Percentiles rank a stretch among this genome's conserved stretches.
Conservation (phyloP, 2,797 vertebrate genomes). For the Liparis tanakae region DNA sequence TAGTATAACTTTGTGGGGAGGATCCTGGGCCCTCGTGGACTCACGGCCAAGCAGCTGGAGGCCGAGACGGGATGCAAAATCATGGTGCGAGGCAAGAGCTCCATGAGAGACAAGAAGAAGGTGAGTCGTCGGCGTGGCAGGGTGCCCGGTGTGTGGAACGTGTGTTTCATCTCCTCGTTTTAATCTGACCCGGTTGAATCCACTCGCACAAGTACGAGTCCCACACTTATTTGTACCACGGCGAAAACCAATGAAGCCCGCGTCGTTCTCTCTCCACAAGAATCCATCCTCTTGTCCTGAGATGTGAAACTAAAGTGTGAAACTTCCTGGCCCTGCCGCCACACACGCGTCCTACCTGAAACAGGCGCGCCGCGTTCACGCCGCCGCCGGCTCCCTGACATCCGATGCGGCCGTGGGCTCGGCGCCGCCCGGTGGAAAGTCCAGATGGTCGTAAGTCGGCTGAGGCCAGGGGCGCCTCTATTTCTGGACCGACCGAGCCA, state of each 20-base stretch:
- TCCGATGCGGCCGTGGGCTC: slow-evolving; percentile 63
- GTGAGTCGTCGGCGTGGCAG: slow-evolving; percentile 65
- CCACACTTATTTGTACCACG: neutral
- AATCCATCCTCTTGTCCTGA: slow-evolving; percentile 12
- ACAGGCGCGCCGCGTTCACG: slow-evolving; percentile 38
- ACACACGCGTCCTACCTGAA: slow-evolving; percentile 42
- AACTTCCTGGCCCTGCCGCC: slow-evolving; percentile 23
- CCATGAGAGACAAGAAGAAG: slow-evolving; percentile 90
- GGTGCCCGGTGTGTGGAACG: slow-evolving; percentile 1
- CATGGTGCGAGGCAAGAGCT: slow-evolving; percentile 89
- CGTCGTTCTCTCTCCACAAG: no score
- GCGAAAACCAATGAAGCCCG: neutral
- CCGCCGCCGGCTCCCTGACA: slow-evolving; percentile 62
- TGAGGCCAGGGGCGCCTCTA: slow-evolving; percentile 60
- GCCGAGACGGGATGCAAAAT: slow-evolving; percentile 89
- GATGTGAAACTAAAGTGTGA: slow-evolving; percentile 31
- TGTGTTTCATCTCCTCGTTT: slow-evolving; percentile 16
- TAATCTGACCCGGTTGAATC: neutral
- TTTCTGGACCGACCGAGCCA: slow-evolving; percentile 64
- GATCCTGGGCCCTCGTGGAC: slow-evolving; percentile 87
- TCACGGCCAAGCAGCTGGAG: slow-evolving; percentile 88
- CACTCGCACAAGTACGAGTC: neutral
- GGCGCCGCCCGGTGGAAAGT: slow-evolving; percentile 64
- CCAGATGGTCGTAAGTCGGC: slow-evolving; percentile 49
- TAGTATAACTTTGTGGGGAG: slow-evolving; percentile 90